Conservation (phyloP, 2,888 invertebrate species). For the Hoplodrina blanda region DNA sequence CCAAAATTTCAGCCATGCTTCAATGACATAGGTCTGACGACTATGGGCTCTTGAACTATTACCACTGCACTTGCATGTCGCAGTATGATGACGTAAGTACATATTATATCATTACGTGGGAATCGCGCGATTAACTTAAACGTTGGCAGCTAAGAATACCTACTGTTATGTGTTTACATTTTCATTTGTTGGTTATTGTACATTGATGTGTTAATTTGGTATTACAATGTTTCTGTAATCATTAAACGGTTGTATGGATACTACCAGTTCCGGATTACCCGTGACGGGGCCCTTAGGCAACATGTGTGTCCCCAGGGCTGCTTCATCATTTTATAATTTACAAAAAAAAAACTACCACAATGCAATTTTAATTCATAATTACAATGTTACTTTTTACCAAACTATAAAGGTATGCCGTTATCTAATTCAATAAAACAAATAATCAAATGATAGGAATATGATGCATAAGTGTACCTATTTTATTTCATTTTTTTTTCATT, state of each 20-base stretch:
- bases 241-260: slow-evolving; percentile 17
- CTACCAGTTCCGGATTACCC: too few relatives aligned
- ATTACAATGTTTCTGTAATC: slow-evolving; percentile 29
- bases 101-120: slow-evolving; percentile 26
- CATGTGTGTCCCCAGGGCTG: too few relatives aligned
- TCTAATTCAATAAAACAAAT: too few relatives aligned
- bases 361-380: too few relatives aligned
- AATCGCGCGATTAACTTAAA: slow-evolving; percentile 44
- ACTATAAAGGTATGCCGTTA: too few relatives aligned
- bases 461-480: too few relatives aligned
- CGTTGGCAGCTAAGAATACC: slow-evolving; percentile 18
- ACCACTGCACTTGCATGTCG: slow-evolving; percentile 18
- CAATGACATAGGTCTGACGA: neutral
- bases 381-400: too few relatives aligned
- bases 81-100: neutral
- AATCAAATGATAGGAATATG: too few relatives aligned
- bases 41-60: slow-evolving; percentile 14
- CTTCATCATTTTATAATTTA: too few relatives aligned
- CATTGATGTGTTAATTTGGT: slow-evolving; percentile 22
- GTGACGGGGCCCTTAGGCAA: too few relatives aligned
- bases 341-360: too few relatives aligned
- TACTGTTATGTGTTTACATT: slow-evolving; percentile 29
- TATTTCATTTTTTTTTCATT: too few relatives aligned
- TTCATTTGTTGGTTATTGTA: slow-evolving; percentile 37
- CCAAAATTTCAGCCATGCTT: neutral